A percentile compares a stretch with the other conserved stretches of the same genome.
Conservation (phyloP, 2,888 invertebrate genomes). For the Yponomeuta sedellus region DNA sequence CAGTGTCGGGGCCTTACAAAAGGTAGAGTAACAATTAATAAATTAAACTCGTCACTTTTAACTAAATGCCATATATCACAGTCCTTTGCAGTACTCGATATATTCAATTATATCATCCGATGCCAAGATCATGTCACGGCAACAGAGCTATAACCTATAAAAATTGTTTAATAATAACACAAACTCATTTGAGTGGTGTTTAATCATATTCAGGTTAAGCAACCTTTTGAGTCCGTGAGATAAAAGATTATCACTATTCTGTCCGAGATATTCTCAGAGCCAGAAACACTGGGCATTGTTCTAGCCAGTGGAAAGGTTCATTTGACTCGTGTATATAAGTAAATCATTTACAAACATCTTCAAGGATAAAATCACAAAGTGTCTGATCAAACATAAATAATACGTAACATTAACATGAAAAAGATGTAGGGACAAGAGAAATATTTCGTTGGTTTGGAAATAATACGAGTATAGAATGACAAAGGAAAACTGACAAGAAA, state of each 20-base stretch:
- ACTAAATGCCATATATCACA: too few relatives aligned
- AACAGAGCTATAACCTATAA: not conserved
- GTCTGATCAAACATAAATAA: not conserved
- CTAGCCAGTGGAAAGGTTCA: not conserved
- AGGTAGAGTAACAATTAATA: too few relatives aligned
- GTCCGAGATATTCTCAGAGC: constrained; percentile 3
- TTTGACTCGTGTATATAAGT: not conserved
- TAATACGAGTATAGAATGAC: too few relatives aligned
- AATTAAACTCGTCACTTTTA: too few relatives aligned
- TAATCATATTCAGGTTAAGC: constrained; percentile 1
- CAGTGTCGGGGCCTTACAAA: too few relatives aligned
- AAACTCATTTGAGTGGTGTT: not conserved
- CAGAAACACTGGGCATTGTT: constrained; percentile 6
- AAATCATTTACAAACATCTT: not conserved
- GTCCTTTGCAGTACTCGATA: too few relatives aligned
- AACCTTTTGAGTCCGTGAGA: constrained; percentile 6
- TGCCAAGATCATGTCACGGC: not conserved
- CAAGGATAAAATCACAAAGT: not conserved
- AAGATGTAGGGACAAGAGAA: too few relatives aligned
- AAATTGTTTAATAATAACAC: not conserved
- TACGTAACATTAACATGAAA: not conserved
- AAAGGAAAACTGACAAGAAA: too few relatives aligned
- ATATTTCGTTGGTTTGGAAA: too few relatives aligned
- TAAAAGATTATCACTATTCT: constrained; percentile 8
- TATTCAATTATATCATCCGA: too few relatives aligned